Evolutionary conservation across 2,113 vertebrate species (phyloP), one percentile per base, ranked within the genome.

Genomic region (Rhinolophus sinicus): DNA sequence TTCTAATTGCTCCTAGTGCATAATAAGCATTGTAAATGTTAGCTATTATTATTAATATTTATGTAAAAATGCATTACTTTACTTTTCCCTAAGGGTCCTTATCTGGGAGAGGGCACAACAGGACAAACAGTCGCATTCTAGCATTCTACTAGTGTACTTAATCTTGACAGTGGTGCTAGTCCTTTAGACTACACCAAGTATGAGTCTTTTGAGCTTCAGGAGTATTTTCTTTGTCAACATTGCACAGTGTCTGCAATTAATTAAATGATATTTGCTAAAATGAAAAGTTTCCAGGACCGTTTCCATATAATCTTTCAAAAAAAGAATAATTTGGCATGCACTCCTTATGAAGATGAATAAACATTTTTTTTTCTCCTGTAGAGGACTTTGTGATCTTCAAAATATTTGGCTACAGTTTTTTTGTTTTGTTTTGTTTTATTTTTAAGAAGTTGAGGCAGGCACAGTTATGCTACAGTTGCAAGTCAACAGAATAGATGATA

Each of bases 191-290:
- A 83, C n/a, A 88, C 69, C 40, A 95, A 84, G 67, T 62, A 91
- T 64, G 50, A 89, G 67, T 35, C 75, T 93, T 92, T 69, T 90
- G 21, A 92, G 92, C 54, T 89, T 93, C 50, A 80, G 54, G 54
- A 88, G 80, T n/a, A 60, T 76, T 89, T 90, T 95, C 65, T 70
- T 91, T 94, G 95, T 94, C 92, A 95, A 70, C 77, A 88, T 93
- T 84, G 93, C 69, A 90, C 44, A 92, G 35, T 75, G 65, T 93
- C 88, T 97, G 89, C 75, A 92, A 81, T 93, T 97, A 96, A 97
- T 96, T 90, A 94, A 97, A 90, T 95, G 93, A 86, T 35, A 88
- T 60, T 38, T 96, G 76, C 90, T 96, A 88, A 95, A 96, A 69
- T 95, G 88, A 89, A 93, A 90, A 73, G 26, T 90, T 90, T 81